Evolutionary conservation across 2,888 invertebrate species (phyloP).

Genomic region (Agrochola circellaris): DNA sequence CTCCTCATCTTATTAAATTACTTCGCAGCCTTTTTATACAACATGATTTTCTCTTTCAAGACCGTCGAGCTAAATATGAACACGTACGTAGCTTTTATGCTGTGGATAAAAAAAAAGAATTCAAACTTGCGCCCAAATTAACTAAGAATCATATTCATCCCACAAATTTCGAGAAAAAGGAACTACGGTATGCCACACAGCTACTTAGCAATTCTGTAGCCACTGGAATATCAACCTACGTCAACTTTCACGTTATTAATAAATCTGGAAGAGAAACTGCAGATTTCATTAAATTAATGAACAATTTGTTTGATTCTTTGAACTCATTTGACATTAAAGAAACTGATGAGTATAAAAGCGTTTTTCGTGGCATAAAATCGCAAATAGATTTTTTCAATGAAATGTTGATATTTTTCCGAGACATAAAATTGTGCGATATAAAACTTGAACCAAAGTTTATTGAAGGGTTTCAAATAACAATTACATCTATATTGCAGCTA

Average conservation of each 20-base stretch:
- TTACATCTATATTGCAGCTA: constrained; percentile 49
- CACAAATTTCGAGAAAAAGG: constrained; percentile 64
- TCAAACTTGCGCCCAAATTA: constrained; percentile 66
- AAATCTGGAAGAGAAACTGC: constrained; percentile 34
- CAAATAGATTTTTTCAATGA: constrained; percentile 35
- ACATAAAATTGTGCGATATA: constrained; percentile 21
- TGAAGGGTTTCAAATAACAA: constrained; percentile 50
- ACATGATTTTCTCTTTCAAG: constrained; percentile 66
- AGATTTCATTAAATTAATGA: constrained; percentile 47
- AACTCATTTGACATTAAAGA: constrained; percentile 21
- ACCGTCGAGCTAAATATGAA: constrained; percentile 65
- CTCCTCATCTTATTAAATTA: constrained; percentile 67
- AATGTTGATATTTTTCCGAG: constrained; percentile 36
- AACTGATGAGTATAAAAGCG: constrained; percentile 13
- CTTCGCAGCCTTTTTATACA: constrained; percentile 64
- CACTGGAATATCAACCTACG: constrained; percentile 57
- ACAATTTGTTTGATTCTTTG: constrained; percentile 65
- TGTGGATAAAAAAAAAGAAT: constrained; percentile 56
- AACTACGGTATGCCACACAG: constrained; percentile 67
- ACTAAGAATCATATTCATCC: constrained; percentile 68
- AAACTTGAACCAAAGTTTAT: constrained; percentile 28
- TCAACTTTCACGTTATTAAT: constrained; percentile 15
- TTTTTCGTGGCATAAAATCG: constrained; percentile 11
- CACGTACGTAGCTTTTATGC: constrained; percentile 66
- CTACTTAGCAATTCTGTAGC: constrained; percentile 70